Evolutionary conservation across 2,888 invertebrate genomes (phyloP), one percentile per base, ranked within the genome.

Genomic region (Andrena praecox): DNA sequence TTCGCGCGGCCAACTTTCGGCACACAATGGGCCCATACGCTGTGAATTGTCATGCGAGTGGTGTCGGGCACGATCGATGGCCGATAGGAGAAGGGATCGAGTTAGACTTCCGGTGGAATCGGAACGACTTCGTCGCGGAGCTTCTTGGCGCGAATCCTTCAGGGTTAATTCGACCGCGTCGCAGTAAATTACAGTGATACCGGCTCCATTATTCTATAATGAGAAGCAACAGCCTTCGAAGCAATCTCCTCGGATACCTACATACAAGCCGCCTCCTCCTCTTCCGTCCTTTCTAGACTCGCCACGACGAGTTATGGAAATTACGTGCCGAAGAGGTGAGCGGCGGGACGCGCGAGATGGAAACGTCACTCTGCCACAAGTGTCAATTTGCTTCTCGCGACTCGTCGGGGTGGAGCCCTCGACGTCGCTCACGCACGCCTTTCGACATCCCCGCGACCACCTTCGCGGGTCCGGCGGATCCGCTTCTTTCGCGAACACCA

Each of bases 1-100:
- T 82, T 79, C 35, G 42, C 52, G 75, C 24, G 0, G 24, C 60
- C 70, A 31, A n/a, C 56, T 74, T 60, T 54, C 52, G 29, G 33
- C 71, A 20, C 64, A 84, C 84, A 84, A 84, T 82, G 74, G 70
- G 54, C 64, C 75, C 75, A 68, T 71, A 64, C 62, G 56, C 29
- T 68, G 8, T 4, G 42, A 69, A 84, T 84, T 84, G 72, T 59
- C 33, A 82, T 76, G 82, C 74, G 27, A 20, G 33, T 4, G 59
- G 64, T 42, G 77, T 77, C 71, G 48, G n/a, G 33, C 29, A 62
- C 59, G 82, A 82, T 82, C 78, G 84, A 82, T 75, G 75, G 52
- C 6, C 70, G 77, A 75, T 71, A 69, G 71, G 74, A 48, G 73
- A 69, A 77, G 81, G 73, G 81, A 70, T 60, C 73, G 76, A 77